These are phyloP conservation scores for Sphenodon punctatus DNA, from an alignment of 2,797 vertebrate species.

Conservation along the genomic window DNA sequence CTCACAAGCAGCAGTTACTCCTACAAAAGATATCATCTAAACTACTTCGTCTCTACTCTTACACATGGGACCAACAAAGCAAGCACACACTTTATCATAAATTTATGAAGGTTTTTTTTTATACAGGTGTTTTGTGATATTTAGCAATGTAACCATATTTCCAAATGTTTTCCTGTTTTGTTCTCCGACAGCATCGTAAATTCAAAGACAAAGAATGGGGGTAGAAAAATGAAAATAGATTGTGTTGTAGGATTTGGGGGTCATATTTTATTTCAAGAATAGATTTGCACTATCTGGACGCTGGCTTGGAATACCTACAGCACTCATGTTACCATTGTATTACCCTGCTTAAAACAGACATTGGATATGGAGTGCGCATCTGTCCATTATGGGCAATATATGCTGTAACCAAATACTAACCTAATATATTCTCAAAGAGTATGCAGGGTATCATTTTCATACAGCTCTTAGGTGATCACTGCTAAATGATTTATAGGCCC, in stretches of 20 bases:
- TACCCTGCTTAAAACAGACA: constrained; percentile 57
- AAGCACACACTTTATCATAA: no score
- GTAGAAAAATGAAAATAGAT: constrained; percentile 15
- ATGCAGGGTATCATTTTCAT: constrained; percentile 56
- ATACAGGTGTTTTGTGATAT: not conserved
- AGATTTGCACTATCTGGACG: constrained; percentile 56
- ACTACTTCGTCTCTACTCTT: no score
- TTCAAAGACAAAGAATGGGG: not conserved
- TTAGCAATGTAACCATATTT: not conserved
- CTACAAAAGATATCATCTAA: no score
- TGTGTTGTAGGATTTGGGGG: not conserved
- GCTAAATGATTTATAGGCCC: constrained; percentile 70
- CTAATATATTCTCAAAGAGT: constrained; percentile 56
- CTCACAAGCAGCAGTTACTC: no score
- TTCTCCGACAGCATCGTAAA: not conserved
- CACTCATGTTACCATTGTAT: constrained; percentile 44
- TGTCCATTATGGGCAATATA: constrained; percentile 63
- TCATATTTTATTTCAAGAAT: constrained; percentile 24
- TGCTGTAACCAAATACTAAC: constrained; percentile 68
- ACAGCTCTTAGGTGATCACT: constrained; percentile 67
- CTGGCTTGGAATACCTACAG: not conserved
- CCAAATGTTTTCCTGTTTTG: not conserved
- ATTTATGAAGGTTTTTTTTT: no score
- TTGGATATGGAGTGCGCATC: constrained; percentile 54
- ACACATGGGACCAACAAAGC: no score